Conservation (phyloP, 2,113 vertebrate genomes). For the Sialia sialis region DNA sequence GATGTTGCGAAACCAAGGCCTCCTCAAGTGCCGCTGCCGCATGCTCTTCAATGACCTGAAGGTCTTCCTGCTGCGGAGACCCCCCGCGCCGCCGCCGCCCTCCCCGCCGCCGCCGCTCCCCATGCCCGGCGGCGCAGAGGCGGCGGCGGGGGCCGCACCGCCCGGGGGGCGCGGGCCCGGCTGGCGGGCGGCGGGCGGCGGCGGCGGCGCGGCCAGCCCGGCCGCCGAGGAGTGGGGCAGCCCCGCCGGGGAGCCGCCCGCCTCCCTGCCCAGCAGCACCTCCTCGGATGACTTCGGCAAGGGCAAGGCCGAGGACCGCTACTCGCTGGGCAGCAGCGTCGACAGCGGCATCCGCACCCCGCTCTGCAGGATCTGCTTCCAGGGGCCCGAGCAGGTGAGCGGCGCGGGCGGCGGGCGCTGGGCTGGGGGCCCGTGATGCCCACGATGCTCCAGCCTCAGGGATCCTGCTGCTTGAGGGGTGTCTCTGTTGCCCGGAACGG, state of each 20-base stretch:
- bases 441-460: not conserved
- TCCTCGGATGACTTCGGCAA: slow-evolving; percentile 91
- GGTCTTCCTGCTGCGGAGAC: slow-evolving; percentile 91
- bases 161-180: no score
- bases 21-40: slow-evolving; percentile 97
- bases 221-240: slow-evolving; percentile 80
- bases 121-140: no score
- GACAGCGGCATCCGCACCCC: slow-evolving; percentile 95
- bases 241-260: slow-evolving; percentile 77
- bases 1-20: slow-evolving; percentile 89
- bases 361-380: slow-evolving; percentile 98
- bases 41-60: slow-evolving; percentile 97
- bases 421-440: not conserved
- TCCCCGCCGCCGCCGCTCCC: not conserved
- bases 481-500: not conserved
- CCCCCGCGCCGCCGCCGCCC: slow-evolving; percentile 74
- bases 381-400: slow-evolving; percentile 95
- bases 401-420: not conserved
- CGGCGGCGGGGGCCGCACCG: no score
- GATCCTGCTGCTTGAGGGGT: not conserved
- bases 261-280: slow-evolving; percentile 83
- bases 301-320: slow-evolving; percentile 88
- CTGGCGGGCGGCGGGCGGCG: slow-evolving; percentile 13
- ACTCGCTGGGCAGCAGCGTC: slow-evolving; percentile 91
- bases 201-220: slow-evolving; percentile 61